A percentile compares a stretch with the other conserved stretches of the same genome.
Evolutionary conservation across 64 coral and sea anemone species (phyloP).

Genomic region (Anthopleura sola): DNA sequence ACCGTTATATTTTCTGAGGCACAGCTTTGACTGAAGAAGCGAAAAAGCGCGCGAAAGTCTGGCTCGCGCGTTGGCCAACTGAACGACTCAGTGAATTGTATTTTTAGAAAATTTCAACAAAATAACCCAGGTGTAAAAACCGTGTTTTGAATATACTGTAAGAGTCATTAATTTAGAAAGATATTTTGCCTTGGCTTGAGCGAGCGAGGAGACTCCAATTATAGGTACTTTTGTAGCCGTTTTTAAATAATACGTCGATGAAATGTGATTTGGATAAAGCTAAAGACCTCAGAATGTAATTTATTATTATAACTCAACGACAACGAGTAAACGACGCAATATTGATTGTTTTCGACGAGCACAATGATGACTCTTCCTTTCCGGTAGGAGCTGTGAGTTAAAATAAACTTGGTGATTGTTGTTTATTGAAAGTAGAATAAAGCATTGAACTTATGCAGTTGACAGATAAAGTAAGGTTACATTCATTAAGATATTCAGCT

Average conservation of each 20-base stretch:
- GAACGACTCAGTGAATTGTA: background rate
- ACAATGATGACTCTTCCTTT: background rate
- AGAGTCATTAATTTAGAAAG: slow-evolving; percentile 1
- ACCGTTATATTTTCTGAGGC: background rate
- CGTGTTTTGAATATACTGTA: background rate
- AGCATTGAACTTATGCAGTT: background rate
- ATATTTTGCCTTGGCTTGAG: background rate
- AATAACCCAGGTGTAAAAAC: background rate
- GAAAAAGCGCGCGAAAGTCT: background rate
- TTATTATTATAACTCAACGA: slow-evolving; percentile 6
- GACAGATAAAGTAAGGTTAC: background rate
- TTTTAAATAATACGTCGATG: background rate
- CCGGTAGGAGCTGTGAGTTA: background rate
- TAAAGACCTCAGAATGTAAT: slow-evolving; percentile 3
- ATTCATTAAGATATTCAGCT: background rate
- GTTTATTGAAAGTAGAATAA: background rate
- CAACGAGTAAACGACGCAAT: slow-evolving; percentile 1
- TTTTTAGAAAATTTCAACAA: background rate
- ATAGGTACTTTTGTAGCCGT: background rate
- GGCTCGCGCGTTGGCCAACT: background rate
- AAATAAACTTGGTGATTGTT: background rate
- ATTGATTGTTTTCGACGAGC: background rate
- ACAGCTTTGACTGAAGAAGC: background rate
- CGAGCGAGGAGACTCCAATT: background rate
- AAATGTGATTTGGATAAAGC: background rate